A percentile compares a stretch with the other conserved stretches of the same genome.
Conservation (phyloP, 2,797 vertebrate genomes). For the Ceryle rudis region DNA sequence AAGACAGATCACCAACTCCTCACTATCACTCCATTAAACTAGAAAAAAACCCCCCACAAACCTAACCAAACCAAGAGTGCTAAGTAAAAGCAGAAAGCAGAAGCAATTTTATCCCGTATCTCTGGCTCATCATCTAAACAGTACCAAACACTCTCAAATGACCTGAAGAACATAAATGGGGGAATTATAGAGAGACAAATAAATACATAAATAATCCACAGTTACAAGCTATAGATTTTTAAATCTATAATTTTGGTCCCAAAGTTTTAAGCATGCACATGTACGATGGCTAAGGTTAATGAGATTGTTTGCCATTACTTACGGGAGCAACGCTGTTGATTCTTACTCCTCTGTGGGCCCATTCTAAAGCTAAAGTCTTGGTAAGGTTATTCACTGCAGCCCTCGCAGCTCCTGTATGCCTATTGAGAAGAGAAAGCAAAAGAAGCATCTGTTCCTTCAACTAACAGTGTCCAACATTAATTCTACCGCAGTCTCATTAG, state of each 20-base stretch:
- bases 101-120: neutral
- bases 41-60: neutral
- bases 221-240: neutral
- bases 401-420: constrained; percentile 91
- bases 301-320: constrained; percentile 46
- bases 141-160: neutral
- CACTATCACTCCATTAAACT: neutral
- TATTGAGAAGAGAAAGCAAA: constrained; percentile 67
- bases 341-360: constrained; percentile 89
- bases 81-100: neutral
- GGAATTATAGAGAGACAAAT: neutral
- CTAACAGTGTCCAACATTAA: neutral
- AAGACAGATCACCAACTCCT: neutral
- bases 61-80: neutral
- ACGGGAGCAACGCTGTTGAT: constrained; percentile 92
- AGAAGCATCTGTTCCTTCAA: neutral
- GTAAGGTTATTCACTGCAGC: constrained; percentile 90
- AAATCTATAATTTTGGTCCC: neutral
- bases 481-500: neutral
- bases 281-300: neutral
- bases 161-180: neutral
- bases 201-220: neutral
- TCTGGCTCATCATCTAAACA: neutral
- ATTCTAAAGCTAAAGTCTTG: constrained; percentile 90
- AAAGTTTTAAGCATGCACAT: neutral